phyloP scores from a whole-genome alignment of 1,140 invertebrate genomes.

The Sycophila sp. region DNA sequence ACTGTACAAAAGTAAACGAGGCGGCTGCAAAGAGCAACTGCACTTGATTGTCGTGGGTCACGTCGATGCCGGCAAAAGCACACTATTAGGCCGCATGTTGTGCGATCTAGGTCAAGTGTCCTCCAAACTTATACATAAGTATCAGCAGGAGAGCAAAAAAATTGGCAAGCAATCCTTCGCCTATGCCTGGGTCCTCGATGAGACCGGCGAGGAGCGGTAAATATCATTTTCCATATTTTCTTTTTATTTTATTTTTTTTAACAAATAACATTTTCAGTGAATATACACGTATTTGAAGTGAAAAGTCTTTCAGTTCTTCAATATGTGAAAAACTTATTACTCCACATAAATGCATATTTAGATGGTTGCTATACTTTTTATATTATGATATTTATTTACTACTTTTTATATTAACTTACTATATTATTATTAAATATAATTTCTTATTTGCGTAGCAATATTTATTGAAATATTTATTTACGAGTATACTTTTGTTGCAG shows the following conservation, averaged over 20 bases:
- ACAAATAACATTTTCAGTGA: constrained; percentile 18
- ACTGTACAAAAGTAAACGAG: constrained; percentile 80
- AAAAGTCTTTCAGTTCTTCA: no score
- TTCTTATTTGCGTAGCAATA: no score
- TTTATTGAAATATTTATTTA: constrained; percentile 39
- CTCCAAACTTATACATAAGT: constrained; percentile 93
- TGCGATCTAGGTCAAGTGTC: constrained; percentile 91
- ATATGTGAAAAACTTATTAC: no score
- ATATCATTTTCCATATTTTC: background rate
- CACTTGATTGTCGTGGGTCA: constrained; percentile 98
- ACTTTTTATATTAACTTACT: background rate
- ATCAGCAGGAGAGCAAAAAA: constrained; percentile 98
- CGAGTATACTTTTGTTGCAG: no score
- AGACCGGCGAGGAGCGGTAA: constrained; percentile 95
- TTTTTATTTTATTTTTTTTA: constrained; percentile 12
- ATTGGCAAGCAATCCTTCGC: constrained; percentile 98
- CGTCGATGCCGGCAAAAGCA: constrained; percentile 99
- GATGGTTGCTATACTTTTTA: no score
- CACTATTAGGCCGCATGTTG: constrained; percentile 94
- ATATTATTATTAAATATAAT: background rate
- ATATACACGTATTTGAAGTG: background rate
- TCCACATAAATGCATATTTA: no score
- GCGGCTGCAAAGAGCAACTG: constrained; percentile 82
- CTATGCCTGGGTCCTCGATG: constrained; percentile 99
- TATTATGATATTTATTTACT: no score